A percentile compares a stretch with the other conserved stretches of the same genome.
These are phyloP conservation scores for Bufo bufo DNA, from an alignment of 2,113 vertebrate species.

Conservation along the genomic window DNA sequence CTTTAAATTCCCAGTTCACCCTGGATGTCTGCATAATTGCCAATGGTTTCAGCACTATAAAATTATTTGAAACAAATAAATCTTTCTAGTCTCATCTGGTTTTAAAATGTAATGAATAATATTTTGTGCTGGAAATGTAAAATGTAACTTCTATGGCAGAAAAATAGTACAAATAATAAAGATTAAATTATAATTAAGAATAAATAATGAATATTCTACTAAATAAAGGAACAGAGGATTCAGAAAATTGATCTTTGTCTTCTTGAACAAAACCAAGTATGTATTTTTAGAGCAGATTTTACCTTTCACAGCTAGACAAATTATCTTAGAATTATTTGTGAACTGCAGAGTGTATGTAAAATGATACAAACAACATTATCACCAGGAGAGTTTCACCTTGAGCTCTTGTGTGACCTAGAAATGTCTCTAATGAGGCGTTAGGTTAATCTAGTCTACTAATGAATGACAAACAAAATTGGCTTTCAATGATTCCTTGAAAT, in stretches of 20 bases:
- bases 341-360: conserved; percentile 13
- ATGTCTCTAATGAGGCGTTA: conserved; percentile 40
- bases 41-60: no score
- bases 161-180: no score
- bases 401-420: conserved; percentile 36
- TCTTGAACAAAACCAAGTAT: no score
- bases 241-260: not conserved
- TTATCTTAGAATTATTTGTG: conserved; percentile 18
- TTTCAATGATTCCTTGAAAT: conserved; percentile 31
- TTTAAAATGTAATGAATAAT: no score
- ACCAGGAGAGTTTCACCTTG: conserved; percentile 25
- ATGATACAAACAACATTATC: not conserved
- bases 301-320: not conserved
- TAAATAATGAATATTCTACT: no score
- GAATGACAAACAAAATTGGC: conserved; percentile 35
- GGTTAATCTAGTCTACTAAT: conserved; percentile 9
- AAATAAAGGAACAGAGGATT: not conserved
- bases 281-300: not conserved
- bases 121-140: no score
- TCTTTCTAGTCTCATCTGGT: no score
- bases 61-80: no score
- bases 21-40: no score
- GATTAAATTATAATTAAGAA: no score
- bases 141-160: no score
- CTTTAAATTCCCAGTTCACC: no score